These are phyloP conservation scores for Scaptomyza cyrtandrae DNA, from an alignment of 2,888 invertebrate species.

Conservation along the genomic window DNA sequence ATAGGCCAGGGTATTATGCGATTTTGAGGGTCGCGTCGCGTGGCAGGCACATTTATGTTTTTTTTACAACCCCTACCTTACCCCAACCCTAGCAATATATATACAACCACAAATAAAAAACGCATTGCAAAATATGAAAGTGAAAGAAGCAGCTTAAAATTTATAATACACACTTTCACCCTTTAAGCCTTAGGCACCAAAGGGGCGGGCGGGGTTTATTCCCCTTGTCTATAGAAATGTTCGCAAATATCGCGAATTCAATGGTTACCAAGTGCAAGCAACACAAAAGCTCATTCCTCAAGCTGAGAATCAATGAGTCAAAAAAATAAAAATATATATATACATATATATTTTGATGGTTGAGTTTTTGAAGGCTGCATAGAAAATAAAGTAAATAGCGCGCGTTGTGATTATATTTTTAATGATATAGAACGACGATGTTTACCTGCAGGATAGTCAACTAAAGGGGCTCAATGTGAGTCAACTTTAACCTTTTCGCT, in stretches of 20 bases:
- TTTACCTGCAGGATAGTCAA: neutral
- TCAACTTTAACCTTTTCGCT: conserved; percentile 37
- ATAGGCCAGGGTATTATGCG: conserved; percentile 49
- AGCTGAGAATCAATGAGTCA: too few species aligned
- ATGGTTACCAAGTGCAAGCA: conserved; percentile 43
- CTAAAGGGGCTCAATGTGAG: neutral
- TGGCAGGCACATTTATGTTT: conserved; percentile 71
- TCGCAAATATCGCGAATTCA: conserved; percentile 44
- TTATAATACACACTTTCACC: conserved; percentile 79
- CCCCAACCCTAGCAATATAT: conserved; percentile 31
- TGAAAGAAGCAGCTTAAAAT: conserved; percentile 78
- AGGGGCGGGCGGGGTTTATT: conserved; percentile 6
- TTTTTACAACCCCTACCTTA: conserved; percentile 50
- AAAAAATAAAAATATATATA: conserved; percentile 13
- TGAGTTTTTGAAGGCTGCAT: conserved; percentile 12
- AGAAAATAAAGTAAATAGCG: conserved; percentile 36
- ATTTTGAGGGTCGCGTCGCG: conserved; percentile 68
- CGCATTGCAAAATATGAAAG: conserved; percentile 48
- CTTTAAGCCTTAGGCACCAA: conserved; percentile 54
- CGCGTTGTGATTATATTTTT: conserved; percentile 20
- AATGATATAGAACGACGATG: conserved; percentile 8
- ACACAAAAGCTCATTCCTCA: conserved; percentile 69
- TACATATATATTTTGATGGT: conserved; percentile 3
- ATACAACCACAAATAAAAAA: conserved; percentile 71
- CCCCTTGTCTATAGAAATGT: conserved; percentile 23